Base-by-base conservation (phyloP, 2,888 invertebrate species). In the Scaptomyza flava region DNA sequence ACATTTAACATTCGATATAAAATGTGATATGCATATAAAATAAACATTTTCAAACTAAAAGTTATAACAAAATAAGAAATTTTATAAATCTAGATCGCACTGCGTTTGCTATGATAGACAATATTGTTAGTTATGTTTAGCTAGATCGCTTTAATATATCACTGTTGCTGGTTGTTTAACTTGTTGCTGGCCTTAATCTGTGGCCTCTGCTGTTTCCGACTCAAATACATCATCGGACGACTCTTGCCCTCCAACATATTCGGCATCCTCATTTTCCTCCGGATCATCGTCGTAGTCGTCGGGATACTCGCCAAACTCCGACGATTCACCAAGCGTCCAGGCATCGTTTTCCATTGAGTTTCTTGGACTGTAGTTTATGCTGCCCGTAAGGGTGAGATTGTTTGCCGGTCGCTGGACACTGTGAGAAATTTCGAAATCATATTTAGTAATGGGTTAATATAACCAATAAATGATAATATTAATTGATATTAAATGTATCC, bases 291-390 rank as follows among this genome's bases (percentile, higher is more conserved):
- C 76, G 41, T 87, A 77, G 47, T 81, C 86, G 12, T 81, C 81
- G 31, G 77, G 63, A 68, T 83, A 87, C 36, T 87, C 88, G 12
- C 87, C 84, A 51, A 58, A 83, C 47, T 84, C 84, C 0, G 89
- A 88, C 17, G 84, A 88, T 31, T 85, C 84, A 85, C 84, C 84
- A 88, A 83, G 89, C 89, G 65, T 85, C 84, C 84, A 85, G 50
- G 74, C 84, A 74, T 83, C 89, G 81, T 79, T 72, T 77, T 85
- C 89, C 89, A 85, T 66, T 53, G 89, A 85, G 66, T 88, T 88
- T 83, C 84, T 71, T 52, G 84, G 87, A 59, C 84, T 85, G 84
- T 85, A 85, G 36, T 66, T 66, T 52, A 56, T 56, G 81, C 66
- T 76, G 60, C 82, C 82, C 38, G 84, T 85, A 43, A 85, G 79